Percentiles rank a stretch among this genome's conserved stretches.
Conservation (phyloP, 2,888 invertebrate species). For the Kuschelorhynchus macadamiae region DNA sequence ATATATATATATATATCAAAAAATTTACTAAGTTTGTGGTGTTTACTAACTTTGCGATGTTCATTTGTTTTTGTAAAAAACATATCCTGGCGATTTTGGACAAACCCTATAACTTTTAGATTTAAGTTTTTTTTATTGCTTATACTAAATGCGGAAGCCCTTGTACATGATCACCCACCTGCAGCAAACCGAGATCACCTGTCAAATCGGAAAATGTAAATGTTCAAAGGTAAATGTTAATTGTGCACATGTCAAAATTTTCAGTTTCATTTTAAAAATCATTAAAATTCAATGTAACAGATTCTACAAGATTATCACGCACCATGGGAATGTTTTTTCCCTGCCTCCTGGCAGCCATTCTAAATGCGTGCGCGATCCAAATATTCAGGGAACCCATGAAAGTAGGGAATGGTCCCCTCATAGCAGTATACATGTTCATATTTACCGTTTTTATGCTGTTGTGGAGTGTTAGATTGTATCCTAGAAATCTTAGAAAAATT, state of each 20-base stretch:
- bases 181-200: not conserved
- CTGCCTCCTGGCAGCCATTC: slow-evolving; percentile 59
- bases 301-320: not conserved
- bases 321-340: slow-evolving; percentile 62
- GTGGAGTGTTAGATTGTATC: slow-evolving; percentile 62
- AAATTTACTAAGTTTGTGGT: no score
- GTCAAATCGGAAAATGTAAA: slow-evolving; percentile 9
- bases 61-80: no score
- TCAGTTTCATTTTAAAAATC: slow-evolving; percentile 26
- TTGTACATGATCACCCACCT: no score
- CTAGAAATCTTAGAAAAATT: slow-evolving; percentile 59
- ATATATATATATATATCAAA: no score
- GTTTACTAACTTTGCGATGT: no score
- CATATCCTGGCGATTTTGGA: no score
- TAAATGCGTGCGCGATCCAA: slow-evolving; percentile 60
- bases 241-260: slow-evolving; percentile 36
- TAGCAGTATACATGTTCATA: slow-evolving; percentile 62
- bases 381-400: slow-evolving; percentile 59
- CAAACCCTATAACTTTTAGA: no score
- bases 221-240: no score
- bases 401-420: slow-evolving; percentile 59
- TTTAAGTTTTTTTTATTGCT: no score
- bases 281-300: slow-evolving; percentile 14
- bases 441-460: slow-evolving; percentile 61
- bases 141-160: no score